A percentile compares a stretch with the other conserved stretches of the same genome.
Conservation (phyloP, 2,113 vertebrate genomes). For the Ramphastos sulfuratus region DNA sequence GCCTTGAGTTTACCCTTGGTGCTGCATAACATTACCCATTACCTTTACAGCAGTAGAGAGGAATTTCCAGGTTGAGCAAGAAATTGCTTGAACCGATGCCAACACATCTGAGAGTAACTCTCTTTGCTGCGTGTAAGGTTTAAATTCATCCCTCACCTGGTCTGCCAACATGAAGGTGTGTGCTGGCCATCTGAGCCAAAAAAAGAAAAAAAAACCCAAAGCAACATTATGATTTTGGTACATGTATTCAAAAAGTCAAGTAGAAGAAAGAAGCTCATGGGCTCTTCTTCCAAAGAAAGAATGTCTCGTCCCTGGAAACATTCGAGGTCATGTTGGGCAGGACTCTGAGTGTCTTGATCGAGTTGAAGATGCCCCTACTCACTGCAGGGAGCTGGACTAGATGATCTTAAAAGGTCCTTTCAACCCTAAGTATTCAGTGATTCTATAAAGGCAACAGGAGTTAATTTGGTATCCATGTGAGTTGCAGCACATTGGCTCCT, state of each 20-base stretch:
- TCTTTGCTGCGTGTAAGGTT: background rate
- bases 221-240: background rate
- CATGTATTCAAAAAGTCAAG: rapidly evolving
- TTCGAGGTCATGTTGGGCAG: too few relatives aligned
- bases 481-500: background rate
- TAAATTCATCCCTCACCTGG: background rate
- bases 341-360: too few relatives aligned
- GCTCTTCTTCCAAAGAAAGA: background rate
- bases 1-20: background rate
- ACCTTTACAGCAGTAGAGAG: background rate
- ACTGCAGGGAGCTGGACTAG: too few relatives aligned
- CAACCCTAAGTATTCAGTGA: too few relatives aligned
- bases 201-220: background rate
- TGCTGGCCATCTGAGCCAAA: background rate
- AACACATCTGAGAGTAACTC: background rate
- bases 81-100: background rate
- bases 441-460: background rate
- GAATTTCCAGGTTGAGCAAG: constrained; percentile 36
- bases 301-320: too few relatives aligned
- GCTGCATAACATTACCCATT: background rate
- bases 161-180: background rate
- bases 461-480: rapidly evolving
- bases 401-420: too few relatives aligned
- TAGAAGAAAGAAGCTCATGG: background rate
- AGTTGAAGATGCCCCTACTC: too few relatives aligned